These are phyloP conservation scores for Luperina testacea DNA, from an alignment of 2,888 invertebrate species.

Conservation along the genomic window DNA sequence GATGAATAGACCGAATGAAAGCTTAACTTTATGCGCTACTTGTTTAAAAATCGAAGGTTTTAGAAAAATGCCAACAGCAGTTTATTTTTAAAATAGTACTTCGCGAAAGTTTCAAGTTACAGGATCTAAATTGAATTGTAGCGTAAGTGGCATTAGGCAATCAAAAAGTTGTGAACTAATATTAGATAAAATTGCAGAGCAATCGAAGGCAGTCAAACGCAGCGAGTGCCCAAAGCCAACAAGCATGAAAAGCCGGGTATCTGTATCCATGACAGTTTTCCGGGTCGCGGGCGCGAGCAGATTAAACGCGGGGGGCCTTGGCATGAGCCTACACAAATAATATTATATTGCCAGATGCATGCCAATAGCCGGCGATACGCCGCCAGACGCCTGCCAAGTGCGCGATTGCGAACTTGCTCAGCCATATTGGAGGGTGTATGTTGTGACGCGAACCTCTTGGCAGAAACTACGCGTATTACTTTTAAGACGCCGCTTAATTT, in stretches of 20 bases:
- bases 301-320: constrained; percentile 80
- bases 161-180: constrained; percentile 12
- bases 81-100: constrained; percentile 1
- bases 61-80: not conserved
- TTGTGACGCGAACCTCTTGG: constrained; percentile 63
- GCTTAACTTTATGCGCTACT: not conserved
- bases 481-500: constrained; percentile 35
- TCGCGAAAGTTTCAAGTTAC: not conserved
- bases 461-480: constrained; percentile 36
- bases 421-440: constrained; percentile 62
- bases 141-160: constrained; percentile 8
- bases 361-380: constrained; percentile 81
- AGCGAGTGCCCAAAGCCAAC: constrained; percentile 67
- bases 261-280: constrained; percentile 79
- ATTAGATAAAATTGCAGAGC: constrained; percentile 25
- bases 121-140: constrained; percentile 26
- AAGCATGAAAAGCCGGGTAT: constrained; percentile 74
- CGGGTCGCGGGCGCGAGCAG: constrained; percentile 76
- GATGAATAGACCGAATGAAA: constrained; percentile 32
- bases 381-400: constrained; percentile 78
- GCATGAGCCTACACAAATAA: constrained; percentile 87
- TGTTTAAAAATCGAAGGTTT: not conserved
- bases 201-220: constrained; percentile 44
- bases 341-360: constrained; percentile 87
- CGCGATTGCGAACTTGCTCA: constrained; percentile 76